Percentiles rank a stretch among this genome's conserved stretches.
These are phyloP conservation scores for Dryocosmus kuriphilus DNA, from an alignment of 2,888 invertebrate species.

Conservation along the genomic window DNA sequence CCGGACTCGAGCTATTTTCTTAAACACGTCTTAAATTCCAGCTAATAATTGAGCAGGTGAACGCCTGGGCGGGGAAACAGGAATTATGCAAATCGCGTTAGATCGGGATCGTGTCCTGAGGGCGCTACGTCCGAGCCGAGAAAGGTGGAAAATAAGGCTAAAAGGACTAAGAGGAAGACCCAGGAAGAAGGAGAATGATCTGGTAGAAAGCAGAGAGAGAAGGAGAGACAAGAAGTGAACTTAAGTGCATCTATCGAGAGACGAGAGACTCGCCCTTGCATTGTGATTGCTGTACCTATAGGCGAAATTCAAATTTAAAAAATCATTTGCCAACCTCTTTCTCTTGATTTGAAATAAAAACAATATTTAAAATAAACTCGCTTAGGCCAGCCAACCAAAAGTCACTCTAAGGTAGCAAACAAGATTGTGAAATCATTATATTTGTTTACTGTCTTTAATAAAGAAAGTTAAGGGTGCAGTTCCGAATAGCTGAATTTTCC, in stretches of 20 bases:
- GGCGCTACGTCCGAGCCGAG: conserved; percentile 66
- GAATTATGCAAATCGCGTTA: conserved; percentile 77
- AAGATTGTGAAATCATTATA: no score
- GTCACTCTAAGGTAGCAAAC: no score
- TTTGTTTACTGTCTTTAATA: no score
- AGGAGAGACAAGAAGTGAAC: conserved; percentile 18
- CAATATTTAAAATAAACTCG: no score
- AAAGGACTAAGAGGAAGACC: conserved; percentile 45
- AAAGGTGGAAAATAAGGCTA: conserved; percentile 45
- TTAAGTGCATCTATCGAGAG: conserved; percentile 37
- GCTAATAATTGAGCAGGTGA: conserved; percentile 76
- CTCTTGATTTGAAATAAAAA: no score
- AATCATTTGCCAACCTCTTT: no score
- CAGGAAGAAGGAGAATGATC: conserved; percentile 30
- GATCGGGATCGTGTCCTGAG: conserved; percentile 75
- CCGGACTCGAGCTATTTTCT: conserved; percentile 72
- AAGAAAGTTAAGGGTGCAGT: no score
- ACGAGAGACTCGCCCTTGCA: conserved; percentile 60
- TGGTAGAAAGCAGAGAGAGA: background rate
- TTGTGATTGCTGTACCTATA: conserved; percentile 67
- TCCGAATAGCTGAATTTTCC: no score
- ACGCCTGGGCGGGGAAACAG: conserved; percentile 73
- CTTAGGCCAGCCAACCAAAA: no score
- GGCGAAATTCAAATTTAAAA: conserved; percentile 55
- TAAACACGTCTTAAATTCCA: conserved; percentile 77